Base-by-base conservation (phyloP, 2,113 vertebrate genomes). In the Xerus inauris region DNA sequence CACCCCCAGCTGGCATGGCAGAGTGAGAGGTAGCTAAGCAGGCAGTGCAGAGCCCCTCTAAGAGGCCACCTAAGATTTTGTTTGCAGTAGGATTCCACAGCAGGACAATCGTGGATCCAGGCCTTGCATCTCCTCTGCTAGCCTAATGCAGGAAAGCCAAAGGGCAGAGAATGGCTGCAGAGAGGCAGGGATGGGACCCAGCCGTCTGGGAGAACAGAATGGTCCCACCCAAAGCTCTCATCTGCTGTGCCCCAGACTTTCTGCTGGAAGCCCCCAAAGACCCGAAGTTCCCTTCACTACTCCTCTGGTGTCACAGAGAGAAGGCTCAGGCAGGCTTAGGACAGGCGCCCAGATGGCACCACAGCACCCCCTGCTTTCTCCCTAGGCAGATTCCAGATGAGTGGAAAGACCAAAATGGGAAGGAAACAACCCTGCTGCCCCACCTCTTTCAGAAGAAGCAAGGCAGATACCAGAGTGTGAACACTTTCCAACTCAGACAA, bases 341-440 rank as follows among this genome's bases (percentile, higher is more conserved):
- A 72, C 38, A 22, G 67, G 72, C 54, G 47, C 28, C 26, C 32
- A 57, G 22, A 42, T 13, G 2, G 49, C 20, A 35, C 59, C 40
- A 8, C 20, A 0, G 3, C 12, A 1, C 16, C 28, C 49, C 62
- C 83, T 22, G 38, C 32, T 35, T 42, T 42, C 35, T 65, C 71
- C 38, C 7, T 0, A 20, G 84, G 59, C 32, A 14, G 42, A 32
- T 8, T 57, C 83, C 59, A 51, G 72, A 47, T 0, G 9, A 51
- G 59, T 7, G 28, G 57, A 54, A 24, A 51, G 24, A 3, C 0
- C 0, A 1, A 20, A 45, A 42, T 0, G 0, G 72, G 92, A 49
- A 77, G 47, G n/a, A n/a, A 67, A 77, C 16, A 20, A 73, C 42
- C 57, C 32, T 42, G 38, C 84, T 0, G 5, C 22, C 59, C 59